Conservation (phyloP, 2,888 invertebrate species). For the Heliconius ethilla region DNA sequence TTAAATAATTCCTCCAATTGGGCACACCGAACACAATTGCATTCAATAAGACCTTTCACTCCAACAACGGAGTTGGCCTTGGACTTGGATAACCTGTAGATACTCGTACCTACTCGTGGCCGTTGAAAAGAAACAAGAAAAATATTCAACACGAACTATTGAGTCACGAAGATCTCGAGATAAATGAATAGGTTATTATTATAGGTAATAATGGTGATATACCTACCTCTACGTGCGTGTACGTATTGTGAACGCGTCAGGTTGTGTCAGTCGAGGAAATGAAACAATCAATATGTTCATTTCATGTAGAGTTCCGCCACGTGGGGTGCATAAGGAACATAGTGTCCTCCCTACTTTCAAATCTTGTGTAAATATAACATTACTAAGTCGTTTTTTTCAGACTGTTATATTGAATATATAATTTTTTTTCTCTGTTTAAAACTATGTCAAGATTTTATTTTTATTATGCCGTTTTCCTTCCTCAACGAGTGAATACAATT, state of each 20-base stretch:
- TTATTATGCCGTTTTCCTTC: neutral
- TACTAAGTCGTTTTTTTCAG: too few species aligned
- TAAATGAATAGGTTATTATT: conserved; percentile 25
- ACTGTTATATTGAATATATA: neutral
- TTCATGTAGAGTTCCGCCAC: too few species aligned
- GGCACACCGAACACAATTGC: conserved; percentile 31
- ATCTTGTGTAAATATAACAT: too few species aligned
- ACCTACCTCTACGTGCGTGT: neutral
- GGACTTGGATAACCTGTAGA: conserved; percentile 42
- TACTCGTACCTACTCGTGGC: conserved; percentile 8
- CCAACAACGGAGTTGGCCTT: conserved; percentile 38
- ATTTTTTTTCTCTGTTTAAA: neutral
- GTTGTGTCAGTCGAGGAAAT: too few species aligned
- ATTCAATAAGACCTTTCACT: conserved; percentile 42
- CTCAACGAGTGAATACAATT: neutral
- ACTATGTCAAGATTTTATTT: conserved; percentile 9
- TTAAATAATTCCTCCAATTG: conserved; percentile 23
- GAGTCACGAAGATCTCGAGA: conserved; percentile 29
- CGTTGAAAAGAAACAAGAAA: conserved; percentile 35
- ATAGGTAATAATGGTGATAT: conserved; percentile 10
- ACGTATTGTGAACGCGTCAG: too few species aligned
- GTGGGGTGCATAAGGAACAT: too few species aligned
- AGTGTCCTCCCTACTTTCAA: too few species aligned
- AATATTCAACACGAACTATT: conserved; percentile 27
- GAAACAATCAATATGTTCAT: too few species aligned